These are phyloP conservation scores for Psittacula derbiana DNA, from an alignment of 2,797 vertebrate species.

Conservation along the genomic window DNA sequence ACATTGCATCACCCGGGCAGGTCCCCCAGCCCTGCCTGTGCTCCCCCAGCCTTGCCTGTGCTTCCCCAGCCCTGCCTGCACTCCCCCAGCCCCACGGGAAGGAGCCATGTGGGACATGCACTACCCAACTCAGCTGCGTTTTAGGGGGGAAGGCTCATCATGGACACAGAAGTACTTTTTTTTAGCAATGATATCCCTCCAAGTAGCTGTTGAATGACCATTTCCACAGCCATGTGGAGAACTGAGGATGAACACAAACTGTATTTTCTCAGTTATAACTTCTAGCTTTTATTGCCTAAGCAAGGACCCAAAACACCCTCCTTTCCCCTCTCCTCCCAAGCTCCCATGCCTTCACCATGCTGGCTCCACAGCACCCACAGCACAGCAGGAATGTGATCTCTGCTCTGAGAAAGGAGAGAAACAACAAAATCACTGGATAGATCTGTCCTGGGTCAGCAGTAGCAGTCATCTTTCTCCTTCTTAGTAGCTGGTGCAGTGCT, in stretches of 20 bases:
- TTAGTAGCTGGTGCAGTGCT: background rate
- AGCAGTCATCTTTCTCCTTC: background rate
- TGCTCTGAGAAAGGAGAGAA: background rate
- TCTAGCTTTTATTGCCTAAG: background rate
- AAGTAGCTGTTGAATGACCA: background rate
- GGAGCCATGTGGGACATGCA: rapidly evolving
- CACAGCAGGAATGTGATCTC: background rate
- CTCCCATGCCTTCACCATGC: background rate
- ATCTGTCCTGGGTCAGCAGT: background rate
- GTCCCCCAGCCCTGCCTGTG: background rate
- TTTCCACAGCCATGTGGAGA: background rate
- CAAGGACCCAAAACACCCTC: background rate
- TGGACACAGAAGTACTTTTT: background rate
- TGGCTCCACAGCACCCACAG: rapidly evolving
- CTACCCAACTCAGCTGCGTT: background rate
- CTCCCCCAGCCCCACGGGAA: background rate
- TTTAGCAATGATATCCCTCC: background rate
- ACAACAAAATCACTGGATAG: background rate
- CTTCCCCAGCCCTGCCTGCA: rapidly evolving
- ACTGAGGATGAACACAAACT: background rate
- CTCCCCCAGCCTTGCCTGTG: background rate
- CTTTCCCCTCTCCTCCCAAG: background rate
- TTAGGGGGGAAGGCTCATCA: background rate
- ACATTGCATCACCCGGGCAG: background rate
- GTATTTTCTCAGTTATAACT: background rate